Evolutionary conservation across 2,113 vertebrate genomes (phyloP), one percentile per base, ranked within the genome.

Genomic region (Sitta europaea): DNA sequence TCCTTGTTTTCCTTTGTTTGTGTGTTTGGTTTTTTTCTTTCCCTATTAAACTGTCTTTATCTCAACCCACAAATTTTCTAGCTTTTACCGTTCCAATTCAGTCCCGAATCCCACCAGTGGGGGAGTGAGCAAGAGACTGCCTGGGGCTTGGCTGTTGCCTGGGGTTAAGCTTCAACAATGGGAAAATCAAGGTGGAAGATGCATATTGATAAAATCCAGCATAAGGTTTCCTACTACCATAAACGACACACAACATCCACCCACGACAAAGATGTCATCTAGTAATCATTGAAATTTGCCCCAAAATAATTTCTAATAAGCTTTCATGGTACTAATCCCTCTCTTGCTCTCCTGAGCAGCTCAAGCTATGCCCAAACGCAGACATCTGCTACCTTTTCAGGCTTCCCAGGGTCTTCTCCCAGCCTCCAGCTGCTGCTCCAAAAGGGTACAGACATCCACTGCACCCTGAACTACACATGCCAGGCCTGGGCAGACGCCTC

Each of bases 111-210:
- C 62, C 35, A 40, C 25, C 35, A 21, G 14, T 33, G 14, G 21
- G 24, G 6, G 24, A 54, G 7, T 22, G 25, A 61, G 54, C 2
- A 10, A 75, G 35, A 7, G 13, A 29, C 38, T 48, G 40, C 63
- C 21, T 31, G 61, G n/a, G 14, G n/a, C 45, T 53, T 61, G 61
- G 70, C 38, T 74, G 45, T 8, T 88, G 45, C 36, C 53, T 68
- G 14, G 17, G 21, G 47, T 54, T 48, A 68, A 82, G 61, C 47
- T 1, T 0, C 35, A 35, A 31, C 0, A 0, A 54, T 42, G 29
- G 57, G 17, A 76, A 93, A 88, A 90, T 18, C 31, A 57, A 63
- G 48, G 29, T 15, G 6, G 48, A 75, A 95, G 55, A 73, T 9
- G 29, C 20, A 33, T 28, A 21, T 61, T 7, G 14, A 85, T 40